Base-by-base conservation (phyloP, 2,113 vertebrate species). In the Thymallus thymallus region DNA sequence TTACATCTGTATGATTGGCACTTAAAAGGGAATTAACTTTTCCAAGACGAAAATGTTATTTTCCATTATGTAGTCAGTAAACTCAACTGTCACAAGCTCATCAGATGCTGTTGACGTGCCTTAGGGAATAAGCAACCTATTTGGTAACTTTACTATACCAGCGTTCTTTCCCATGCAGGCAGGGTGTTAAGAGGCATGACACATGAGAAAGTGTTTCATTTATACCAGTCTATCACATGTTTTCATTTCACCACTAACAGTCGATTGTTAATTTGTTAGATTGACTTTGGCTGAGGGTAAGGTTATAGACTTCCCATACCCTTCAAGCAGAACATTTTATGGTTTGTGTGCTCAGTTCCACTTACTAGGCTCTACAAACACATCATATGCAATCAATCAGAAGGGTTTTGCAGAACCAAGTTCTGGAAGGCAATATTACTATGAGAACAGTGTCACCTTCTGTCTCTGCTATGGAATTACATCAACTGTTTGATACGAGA, bases 381-480 rank as follows among this genome's bases (percentile, higher is more conserved):
- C 9, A 29, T 23, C 56, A 35, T 35, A 68, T 24, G 71, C 23
- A 35, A 76, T 74, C 69, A 73, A 68, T 66, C 56, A 69, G 68
- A 26, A 30, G 23, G 4, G 51, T 20, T 55, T 30, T 63, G n/a
- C 32, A 13, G 14, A 45, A 9, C 22, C 30, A 23, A 48, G 24
- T 18, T 5, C 4, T 35, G 18, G 62, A 61, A 22, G 24, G 6
- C 10, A 63, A 18, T 32, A 81, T 87, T 75, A 63, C 1, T 81
- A 61, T 80, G 78, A 66, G 68, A 61, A 83, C 73, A 91, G 87
- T 76, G 16, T 73, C 88, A 84, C 86, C 91, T 88, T 26, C 83
- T 90, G 91, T 84, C 60, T 22, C 1, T 26, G 18, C 1, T 3
- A 30, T 16, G 68, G n/a, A 75, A 51, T 46, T 71, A 51, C 80